A percentile compares a stretch with the other conserved stretches of the same genome.
Evolutionary conservation across 1,140 invertebrate species (phyloP).

Genomic region (Diabrotica virgifera): DNA sequence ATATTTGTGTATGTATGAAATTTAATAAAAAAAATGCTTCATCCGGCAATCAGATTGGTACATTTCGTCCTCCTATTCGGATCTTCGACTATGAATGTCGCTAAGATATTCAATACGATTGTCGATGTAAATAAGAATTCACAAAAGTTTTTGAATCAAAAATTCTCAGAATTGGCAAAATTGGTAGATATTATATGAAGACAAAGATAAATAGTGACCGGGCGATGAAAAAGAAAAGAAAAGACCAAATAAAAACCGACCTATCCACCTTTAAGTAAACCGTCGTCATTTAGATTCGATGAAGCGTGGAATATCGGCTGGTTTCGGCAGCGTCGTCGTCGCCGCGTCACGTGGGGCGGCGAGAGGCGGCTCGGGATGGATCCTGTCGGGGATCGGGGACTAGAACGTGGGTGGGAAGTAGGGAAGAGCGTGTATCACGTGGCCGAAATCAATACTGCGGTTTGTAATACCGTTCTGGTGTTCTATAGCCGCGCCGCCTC

Average conservation of each 20-base stretch:
- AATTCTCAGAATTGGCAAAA: no score
- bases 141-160: no score
- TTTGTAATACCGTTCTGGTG: slow-evolving; percentile 22
- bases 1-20: no score
- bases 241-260: background rate
- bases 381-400: slow-evolving; percentile 13
- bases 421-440: slow-evolving; percentile 20
- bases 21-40: no score
- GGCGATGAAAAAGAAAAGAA: background rate
- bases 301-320: slow-evolving; percentile 19
- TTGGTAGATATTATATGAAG: no score
- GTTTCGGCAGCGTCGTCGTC: background rate
- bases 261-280: background rate
- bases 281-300: slow-evolving; percentile 15
- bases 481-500: background rate
- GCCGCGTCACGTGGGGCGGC: background rate
- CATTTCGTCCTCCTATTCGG: no score
- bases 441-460: slow-evolving; percentile 37
- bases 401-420: slow-evolving; percentile 4
- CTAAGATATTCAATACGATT: no score
- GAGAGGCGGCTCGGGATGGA: background rate
- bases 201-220: no score
- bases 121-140: no score
- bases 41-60: no score
- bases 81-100: no score